Base-by-base conservation (phyloP, 1,140 invertebrate genomes). In the Popillia japonica region DNA sequence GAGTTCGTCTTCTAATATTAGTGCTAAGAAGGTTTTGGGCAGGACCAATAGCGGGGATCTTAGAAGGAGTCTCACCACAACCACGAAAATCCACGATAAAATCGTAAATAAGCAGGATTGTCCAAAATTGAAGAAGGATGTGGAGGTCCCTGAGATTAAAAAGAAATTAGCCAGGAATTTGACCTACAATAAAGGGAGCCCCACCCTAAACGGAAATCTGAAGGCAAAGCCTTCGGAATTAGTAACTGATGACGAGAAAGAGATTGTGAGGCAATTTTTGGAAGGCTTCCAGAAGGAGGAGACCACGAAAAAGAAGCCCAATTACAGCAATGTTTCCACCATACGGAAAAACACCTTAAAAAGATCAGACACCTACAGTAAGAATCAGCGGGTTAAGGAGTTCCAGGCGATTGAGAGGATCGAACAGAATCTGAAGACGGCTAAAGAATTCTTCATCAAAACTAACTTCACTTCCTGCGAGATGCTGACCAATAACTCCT, bases 351-450 rank as follows among this genome's bases (percentile, higher is more conserved):
- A 23, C 20, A 17, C 22, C 0, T 10, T 48, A 7, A 73, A 61
- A 74, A 78, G 61, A 73, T n/a, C 64, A 3, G 77, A 78, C 6
- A 44, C 77, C 4, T 76, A 76, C 42, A 76, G 42, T 22, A 76
- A 76, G 44, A 55, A 74, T 17, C 40, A 74, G 6, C 14, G 72
- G 8, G 22, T 74, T 41, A 40, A 74, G 22, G 72, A 74, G 20
- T 74, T 74, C n/a, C 72, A 41, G 6, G 40, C 34, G 9, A 20
- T 74, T 14, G 72, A 74, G 41, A 74, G 14, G 17, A 74, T 74
- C 10, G 72, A 74, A 4, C 72, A 44, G 0, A 74, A 40, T 74
- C 41, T 74, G 27, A 74, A 74, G 40, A 74, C 40, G 14, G 72
- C 72, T 20, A 74, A 74, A n/a, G 40, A 74, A 17, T 74, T 74